phyloP scores from a whole-genome alignment of 1,140 invertebrate species.

The Trichonephila inaurata region DNA sequence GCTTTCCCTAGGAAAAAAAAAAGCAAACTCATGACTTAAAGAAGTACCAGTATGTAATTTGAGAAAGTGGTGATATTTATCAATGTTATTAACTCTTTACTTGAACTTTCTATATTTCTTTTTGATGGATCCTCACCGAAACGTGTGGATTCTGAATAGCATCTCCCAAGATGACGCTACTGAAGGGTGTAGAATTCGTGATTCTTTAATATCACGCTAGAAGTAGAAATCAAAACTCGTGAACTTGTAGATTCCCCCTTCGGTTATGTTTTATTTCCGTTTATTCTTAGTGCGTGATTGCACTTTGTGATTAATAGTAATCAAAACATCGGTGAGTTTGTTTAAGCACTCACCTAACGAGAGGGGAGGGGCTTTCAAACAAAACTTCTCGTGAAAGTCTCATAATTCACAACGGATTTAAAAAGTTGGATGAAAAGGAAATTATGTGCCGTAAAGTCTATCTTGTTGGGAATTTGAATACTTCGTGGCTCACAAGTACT shows the following conservation, averaged over 20 bases:
- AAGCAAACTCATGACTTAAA: background rate
- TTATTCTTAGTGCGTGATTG: background rate
- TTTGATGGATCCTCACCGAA: background rate
- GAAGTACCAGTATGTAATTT: slow-evolving; percentile 25
- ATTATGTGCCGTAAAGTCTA: background rate
- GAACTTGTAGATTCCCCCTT: background rate
- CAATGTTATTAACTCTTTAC: background rate
- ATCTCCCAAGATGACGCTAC: background rate
- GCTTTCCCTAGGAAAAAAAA: background rate
- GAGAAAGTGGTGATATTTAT: slow-evolving; percentile 38
- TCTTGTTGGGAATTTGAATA: too few relatives aligned
- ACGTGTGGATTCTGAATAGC: background rate
- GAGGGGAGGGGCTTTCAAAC: background rate
- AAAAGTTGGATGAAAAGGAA: background rate
- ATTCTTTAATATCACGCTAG: slow-evolving; percentile 14
- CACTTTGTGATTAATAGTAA: slow-evolving; percentile 23
- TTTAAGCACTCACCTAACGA: background rate
- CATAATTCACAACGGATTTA: background rate
- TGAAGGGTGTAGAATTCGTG: background rate
- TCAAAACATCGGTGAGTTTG: slow-evolving; percentile 30
- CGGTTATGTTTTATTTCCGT: background rate
- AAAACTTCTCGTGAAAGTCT: background rate
- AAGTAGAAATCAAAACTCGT: background rate
- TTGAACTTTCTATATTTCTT: background rate
- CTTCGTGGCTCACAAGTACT: too few relatives aligned